Base-by-base conservation (phyloP, 1,140 invertebrate species). In the Drosophila sp. region DNA sequence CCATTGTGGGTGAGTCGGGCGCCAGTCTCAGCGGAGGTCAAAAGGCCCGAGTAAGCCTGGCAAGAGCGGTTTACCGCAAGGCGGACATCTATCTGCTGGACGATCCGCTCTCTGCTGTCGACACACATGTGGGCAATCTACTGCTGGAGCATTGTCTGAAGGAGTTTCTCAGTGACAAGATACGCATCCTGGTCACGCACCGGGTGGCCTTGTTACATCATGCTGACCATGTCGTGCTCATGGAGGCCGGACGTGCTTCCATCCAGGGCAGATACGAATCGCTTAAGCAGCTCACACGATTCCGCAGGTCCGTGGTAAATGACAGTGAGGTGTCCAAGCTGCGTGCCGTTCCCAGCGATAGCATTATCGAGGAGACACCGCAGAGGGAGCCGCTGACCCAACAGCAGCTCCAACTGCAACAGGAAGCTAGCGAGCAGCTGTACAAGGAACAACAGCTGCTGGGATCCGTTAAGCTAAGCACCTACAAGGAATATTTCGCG, bases 101-200 rank as follows among this genome's bases (percentile, higher is more conserved):
- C 84, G 96, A 97, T 93, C 96, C 96, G 0, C 92, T 97, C 4
- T 96, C 96, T 69, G 96, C 96, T 4, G 96, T 97, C 0, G 96
- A 97, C 90, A 93, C 96, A 2, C 94, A 96, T 73, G 96, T 97
- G n/a, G 95, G 96, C 3, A 94, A 95, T 76, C 95, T 96, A 79
- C 93, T 97, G 53, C 96, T 97, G 69, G 93, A 95, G 48, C 93
- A 95, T 32, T 95, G 95, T 57, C 94, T 96, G 9, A 92, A 93
- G 46, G 94, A 94, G 4, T 95, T 95, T 76, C 92, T 97, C 11
- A 54, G 93, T 93, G 95, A 91, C 93, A 96, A 93, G 94, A 96
- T 93, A 80, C 96, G 91, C 1, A 95, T 95, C 7, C 92, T 98
- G 32, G 96, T 97, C 7, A 98, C 97, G 0, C 97, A 98, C 93